Percentiles rank a stretch among this genome's conserved stretches.
phyloP scores from a whole-genome alignment of 2,113 vertebrate species.

The Tenrec ecaudatus region DNA sequence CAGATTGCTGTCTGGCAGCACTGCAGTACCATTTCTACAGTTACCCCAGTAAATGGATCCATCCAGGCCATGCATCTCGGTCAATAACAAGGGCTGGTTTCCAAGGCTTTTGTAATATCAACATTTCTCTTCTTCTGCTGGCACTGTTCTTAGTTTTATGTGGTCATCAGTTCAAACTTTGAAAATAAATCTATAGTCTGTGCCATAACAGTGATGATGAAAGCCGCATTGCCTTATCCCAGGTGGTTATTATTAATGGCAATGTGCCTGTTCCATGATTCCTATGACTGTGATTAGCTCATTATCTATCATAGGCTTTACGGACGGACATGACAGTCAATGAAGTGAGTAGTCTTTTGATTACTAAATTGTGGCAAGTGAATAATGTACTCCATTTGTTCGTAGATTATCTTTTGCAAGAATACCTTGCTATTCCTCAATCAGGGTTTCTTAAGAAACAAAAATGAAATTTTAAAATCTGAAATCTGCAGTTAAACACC shows the following conservation, averaged over 20 bases:
- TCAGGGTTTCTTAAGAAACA: slow-evolving; percentile 50
- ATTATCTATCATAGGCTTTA: slow-evolving; percentile 67
- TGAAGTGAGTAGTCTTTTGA: slow-evolving; percentile 77
- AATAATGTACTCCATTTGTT: slow-evolving; percentile 53
- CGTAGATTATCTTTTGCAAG: neutral
- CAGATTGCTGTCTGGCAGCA: neutral
- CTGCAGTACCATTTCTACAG: neutral
- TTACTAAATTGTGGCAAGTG: slow-evolving; percentile 74
- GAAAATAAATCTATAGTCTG: slow-evolving; percentile 62
- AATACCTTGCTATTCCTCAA: slow-evolving; percentile 48
- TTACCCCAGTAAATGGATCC: neutral
- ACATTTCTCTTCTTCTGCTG: slow-evolving; percentile 28
- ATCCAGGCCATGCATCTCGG: neutral
- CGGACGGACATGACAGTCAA: slow-evolving; percentile 56
- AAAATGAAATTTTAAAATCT: slow-evolving; percentile 72
- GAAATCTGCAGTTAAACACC: slow-evolving; percentile 69
- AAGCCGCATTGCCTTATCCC: slow-evolving; percentile 67
- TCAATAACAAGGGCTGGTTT: slow-evolving; percentile 21
- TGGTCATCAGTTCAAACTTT: neutral
- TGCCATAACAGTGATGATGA: slow-evolving; percentile 42
- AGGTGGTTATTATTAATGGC: slow-evolving; percentile 75
- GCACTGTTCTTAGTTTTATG: slow-evolving; percentile 31
- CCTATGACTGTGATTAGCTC: slow-evolving; percentile 66
- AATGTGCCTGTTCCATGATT: slow-evolving; percentile 71
- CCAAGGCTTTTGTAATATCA: neutral